Percentiles rank a stretch among this genome's conserved stretches.
phyloP scores from a whole-genome alignment of 35 echinoderm and acorn worm species.

The Anneissia japonica region DNA sequence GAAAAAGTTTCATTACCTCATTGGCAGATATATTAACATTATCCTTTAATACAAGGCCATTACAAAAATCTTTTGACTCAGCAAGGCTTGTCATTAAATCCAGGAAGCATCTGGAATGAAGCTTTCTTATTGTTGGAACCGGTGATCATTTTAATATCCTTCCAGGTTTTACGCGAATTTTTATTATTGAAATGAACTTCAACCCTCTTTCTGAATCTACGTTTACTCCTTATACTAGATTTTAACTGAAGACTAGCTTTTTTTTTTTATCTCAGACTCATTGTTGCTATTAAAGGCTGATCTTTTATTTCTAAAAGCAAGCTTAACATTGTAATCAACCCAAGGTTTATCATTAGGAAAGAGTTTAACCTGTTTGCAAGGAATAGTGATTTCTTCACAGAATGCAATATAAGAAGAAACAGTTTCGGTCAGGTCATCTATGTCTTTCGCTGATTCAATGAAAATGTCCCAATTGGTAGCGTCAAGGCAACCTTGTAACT shows the following conservation, averaged over 20 bases:
- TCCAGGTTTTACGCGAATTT: no score
- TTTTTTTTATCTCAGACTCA: no score
- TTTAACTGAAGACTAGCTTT: no score
- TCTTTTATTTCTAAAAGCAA: not conserved
- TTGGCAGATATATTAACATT: not conserved
- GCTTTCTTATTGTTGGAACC: no score
- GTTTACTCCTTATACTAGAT: no score
- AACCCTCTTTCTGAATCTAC: no score
- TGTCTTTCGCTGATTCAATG: slow-evolving; percentile 14
- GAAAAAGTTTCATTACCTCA: not conserved
- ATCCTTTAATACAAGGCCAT: not conserved
- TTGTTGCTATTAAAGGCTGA: no score
- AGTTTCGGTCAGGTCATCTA: slow-evolving; percentile 30
- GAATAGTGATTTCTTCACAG: slow-evolving; percentile 41
- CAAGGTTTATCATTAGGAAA: slow-evolving; percentile 56
- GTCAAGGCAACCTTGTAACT: slow-evolving; percentile 34
- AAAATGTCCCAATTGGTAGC: slow-evolving; percentile 52
- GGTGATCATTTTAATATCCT: no score
- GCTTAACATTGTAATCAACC: not conserved
- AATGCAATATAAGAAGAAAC: slow-evolving; percentile 48
- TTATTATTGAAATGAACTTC: no score
- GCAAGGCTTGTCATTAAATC: not conserved
- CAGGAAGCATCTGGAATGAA: not conserved
- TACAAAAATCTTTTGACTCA: not conserved
- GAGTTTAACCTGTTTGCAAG: slow-evolving; percentile 14